These are phyloP conservation scores for Coptodon rendalli DNA, from an alignment of 2,113 vertebrate genomes.

Conservation along the genomic window DNA sequence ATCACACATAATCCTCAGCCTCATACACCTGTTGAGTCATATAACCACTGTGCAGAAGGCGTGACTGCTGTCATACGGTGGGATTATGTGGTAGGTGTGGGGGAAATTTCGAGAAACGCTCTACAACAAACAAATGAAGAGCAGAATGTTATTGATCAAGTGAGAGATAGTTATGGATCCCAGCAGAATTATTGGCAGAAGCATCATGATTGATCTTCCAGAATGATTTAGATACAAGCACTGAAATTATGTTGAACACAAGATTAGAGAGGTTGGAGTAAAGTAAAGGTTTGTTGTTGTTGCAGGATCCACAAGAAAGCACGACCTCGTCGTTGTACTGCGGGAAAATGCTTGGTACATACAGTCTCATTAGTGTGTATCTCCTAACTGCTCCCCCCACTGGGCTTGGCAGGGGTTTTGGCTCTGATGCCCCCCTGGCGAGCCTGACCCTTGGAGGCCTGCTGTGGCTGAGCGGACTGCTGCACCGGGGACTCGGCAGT, in stretches of 20 bases:
- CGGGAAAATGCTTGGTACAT: background rate
- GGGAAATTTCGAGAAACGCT: background rate
- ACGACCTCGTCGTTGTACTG: background rate
- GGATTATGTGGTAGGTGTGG: background rate
- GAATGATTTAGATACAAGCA: background rate
- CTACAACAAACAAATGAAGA: constrained; percentile 2
- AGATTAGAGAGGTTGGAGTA: background rate
- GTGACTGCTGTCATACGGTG: background rate
- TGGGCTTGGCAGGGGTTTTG: constrained; percentile 81
- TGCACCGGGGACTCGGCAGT: constrained; percentile 68
- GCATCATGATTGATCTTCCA: background rate
- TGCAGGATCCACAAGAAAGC: background rate
- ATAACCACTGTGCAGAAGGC: background rate
- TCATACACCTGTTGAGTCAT: background rate
- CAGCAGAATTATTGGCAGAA: background rate
- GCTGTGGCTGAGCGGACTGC: constrained; percentile 67
- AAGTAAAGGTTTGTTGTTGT: background rate
- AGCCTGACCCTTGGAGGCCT: constrained; percentile 73
- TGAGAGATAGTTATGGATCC: background rate
- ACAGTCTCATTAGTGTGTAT: background rate
- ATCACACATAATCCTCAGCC: constrained; percentile 27
- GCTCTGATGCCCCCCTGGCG: constrained; percentile 72
- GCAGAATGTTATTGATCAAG: background rate
- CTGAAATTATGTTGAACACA: background rate
- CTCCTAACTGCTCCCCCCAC: constrained; percentile 62